Evolutionary conservation across 2,888 invertebrate genomes (phyloP).

Genomic region (Euplexia lucipara): DNA sequence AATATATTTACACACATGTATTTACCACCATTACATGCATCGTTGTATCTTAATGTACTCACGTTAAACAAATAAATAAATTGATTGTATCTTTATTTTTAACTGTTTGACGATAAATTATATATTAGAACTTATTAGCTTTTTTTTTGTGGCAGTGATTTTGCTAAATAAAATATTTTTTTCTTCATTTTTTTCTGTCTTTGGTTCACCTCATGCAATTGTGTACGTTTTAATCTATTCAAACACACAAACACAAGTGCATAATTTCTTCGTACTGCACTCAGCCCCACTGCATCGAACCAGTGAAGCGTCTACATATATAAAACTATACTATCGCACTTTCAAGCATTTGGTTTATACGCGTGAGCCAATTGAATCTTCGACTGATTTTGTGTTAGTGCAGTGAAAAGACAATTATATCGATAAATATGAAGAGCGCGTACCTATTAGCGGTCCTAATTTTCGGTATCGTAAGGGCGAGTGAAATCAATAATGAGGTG

Average conservation of each 20-base stretch:
- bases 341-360: conserved; percentile 83
- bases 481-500: conserved; percentile 85
- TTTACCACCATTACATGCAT: too few relatives aligned
- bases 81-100: too few relatives aligned
- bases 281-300: conserved; percentile 78
- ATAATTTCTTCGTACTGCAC: conserved; percentile 6
- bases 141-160: too few relatives aligned
- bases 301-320: conserved; percentile 82
- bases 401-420: conserved; percentile 75
- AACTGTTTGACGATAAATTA: too few relatives aligned
- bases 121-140: too few relatives aligned
- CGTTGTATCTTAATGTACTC: too few relatives aligned
- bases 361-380: conserved; percentile 57
- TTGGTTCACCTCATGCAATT: too few relatives aligned
- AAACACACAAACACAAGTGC: conserved; percentile 39
- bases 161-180: too few relatives aligned
- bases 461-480: conserved; percentile 82
- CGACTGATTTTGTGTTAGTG: conserved; percentile 76
- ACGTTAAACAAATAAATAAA: too few relatives aligned
- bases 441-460: conserved; percentile 81
- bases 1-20: too few relatives aligned
- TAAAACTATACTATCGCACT: conserved; percentile 77
- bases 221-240: too few relatives aligned
- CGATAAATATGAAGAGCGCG: conserved; percentile 80
- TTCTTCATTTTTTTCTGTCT: too few relatives aligned